These are phyloP conservation scores for Erethizon dorsatum DNA, from an alignment of 2,797 vertebrate species.

Conservation along the genomic window DNA sequence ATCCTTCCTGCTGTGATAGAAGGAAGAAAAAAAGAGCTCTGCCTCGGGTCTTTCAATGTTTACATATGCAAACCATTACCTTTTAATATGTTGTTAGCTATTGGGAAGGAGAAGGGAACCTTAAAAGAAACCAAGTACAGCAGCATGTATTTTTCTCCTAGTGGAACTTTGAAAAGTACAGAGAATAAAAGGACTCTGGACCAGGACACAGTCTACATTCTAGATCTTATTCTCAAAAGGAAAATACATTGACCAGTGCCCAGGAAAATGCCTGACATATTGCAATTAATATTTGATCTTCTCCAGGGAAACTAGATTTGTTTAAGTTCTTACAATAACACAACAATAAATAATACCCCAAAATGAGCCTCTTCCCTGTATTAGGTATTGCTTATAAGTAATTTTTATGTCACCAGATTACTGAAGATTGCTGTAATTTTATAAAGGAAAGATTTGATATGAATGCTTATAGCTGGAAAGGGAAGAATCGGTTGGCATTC, in stretches of 20 bases:
- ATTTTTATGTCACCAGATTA: neutral
- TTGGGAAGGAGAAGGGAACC: conserved; percentile 22
- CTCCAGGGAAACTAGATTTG: neutral
- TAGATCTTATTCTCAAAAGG: conserved; percentile 13
- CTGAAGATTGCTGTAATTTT: neutral
- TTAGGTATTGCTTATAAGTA: neutral
- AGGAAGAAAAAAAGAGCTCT: conserved; percentile 63
- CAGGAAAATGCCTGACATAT: neutral
- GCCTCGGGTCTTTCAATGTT: conserved; percentile 68
- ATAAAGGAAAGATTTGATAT: conserved; percentile 29
- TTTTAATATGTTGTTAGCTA: conserved; percentile 57
- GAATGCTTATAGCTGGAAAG: neutral
- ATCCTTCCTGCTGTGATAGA: conserved; percentile 71
- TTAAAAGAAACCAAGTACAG: conserved; percentile 24
- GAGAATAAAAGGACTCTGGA: neutral
- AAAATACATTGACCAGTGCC: neutral
- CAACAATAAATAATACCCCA: neutral
- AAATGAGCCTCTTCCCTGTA: neutral
- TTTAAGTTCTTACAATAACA: conserved; percentile 11
- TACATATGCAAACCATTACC: conserved; percentile 77
- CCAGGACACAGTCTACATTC: neutral
- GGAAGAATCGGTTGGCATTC: neutral
- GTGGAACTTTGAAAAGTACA: conserved; percentile 15
- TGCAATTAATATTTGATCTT: neutral
- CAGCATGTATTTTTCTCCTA: conserved; percentile 20